Base-by-base conservation (phyloP, 2,888 invertebrate species). In the Copidosoma aretas region DNA sequence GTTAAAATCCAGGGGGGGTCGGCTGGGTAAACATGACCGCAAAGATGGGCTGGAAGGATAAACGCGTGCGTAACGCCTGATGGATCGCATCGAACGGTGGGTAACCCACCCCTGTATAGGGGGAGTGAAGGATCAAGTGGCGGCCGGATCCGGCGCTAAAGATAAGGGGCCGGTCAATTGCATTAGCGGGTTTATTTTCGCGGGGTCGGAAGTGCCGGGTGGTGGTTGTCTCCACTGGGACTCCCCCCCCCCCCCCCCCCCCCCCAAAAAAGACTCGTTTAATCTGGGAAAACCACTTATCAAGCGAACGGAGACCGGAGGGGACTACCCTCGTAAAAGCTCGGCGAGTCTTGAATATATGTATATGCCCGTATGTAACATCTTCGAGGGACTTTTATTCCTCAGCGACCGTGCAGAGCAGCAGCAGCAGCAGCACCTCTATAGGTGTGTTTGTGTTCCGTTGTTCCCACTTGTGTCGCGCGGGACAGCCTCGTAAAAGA, bases 111-210 rank as follows among this genome's bases (percentile, higher is more conserved):
- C 32, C 32, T 8, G 8, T 8, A 32, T 8, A 32, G 4, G 25
- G 15, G 49, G 10, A 46, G 32, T 1, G n/a, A 17, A 12, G 41
- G 53, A 41, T 60, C 21, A 53, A 61, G 39, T 52, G 21, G 52
- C 25, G 51, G n/a, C n/a, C n/a, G n/a, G 25, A n/a, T 61, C 19
- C 15, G 32, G 32, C 52, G 22, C 15, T 39, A 24, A 22, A 22
- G 32, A 52, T 10, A 24, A n/a, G 17, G 17, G 54, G 54, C 56
- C 25, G 21, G 49, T 57, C 49, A 56, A 49, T 63, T 49, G 46
- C 57, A 57, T 62, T 46, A 61, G 24, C 54, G 46, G 56, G 56
- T 57, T 57, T 32, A 57, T 10, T 39, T 49, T 64, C 19, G 12
- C 32, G 32, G 32, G 32, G 15, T 41, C 15, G 24, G 43, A 10